A percentile compares a stretch with the other conserved stretches of the same genome.
phyloP scores from a whole-genome alignment of 2,113 vertebrate species.

The Poeciliopsis retropinna region DNA sequence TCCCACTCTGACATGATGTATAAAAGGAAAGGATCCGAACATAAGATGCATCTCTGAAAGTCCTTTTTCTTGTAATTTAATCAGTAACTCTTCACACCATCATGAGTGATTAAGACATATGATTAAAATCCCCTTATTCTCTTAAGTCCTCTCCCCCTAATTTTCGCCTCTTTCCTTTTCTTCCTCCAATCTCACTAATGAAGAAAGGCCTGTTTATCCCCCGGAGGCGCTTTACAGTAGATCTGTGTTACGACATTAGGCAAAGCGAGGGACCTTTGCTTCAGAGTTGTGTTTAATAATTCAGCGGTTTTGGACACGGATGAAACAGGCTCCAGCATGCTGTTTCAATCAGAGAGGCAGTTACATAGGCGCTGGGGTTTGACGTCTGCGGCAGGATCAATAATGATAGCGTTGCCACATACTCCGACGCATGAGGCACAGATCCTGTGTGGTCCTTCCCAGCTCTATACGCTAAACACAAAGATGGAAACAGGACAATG shows the following conservation, averaged over 20 bases:
- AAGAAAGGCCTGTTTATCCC: slow-evolving; percentile 63
- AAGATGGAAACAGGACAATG: slow-evolving; percentile 60
- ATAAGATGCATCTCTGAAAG: slow-evolving; percentile 35
- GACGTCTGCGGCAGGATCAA: slow-evolving; percentile 74
- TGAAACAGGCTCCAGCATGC: slow-evolving; percentile 71
- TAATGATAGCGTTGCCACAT: slow-evolving; percentile 67
- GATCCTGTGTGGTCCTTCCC: slow-evolving; percentile 71
- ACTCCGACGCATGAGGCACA: slow-evolving; percentile 51
- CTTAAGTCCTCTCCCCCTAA: slow-evolving; percentile 30
- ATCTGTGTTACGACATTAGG: slow-evolving; percentile 59
- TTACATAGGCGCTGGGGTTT: slow-evolving; percentile 70
- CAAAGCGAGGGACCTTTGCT: slow-evolving; percentile 61
- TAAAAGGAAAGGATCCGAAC: slow-evolving; percentile 30
- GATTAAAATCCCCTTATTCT: slow-evolving; percentile 61
- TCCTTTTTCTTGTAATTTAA: slow-evolving; percentile 41
- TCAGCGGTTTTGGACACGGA: slow-evolving; percentile 72
- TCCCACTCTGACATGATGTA: slow-evolving; percentile 23
- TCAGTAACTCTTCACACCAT: slow-evolving; percentile 46
- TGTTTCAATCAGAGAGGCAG: slow-evolving; percentile 78
- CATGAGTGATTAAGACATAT: slow-evolving; percentile 45
- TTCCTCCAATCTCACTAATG: slow-evolving; percentile 51
- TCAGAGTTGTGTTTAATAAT: slow-evolving; percentile 76
- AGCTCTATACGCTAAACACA: slow-evolving; percentile 50
- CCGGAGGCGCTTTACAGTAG: slow-evolving; percentile 35
- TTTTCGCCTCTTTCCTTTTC: slow-evolving; percentile 38